Evolutionary conservation across 2,113 vertebrate species (phyloP).

Genomic region (Pelobates fuscus): DNA sequence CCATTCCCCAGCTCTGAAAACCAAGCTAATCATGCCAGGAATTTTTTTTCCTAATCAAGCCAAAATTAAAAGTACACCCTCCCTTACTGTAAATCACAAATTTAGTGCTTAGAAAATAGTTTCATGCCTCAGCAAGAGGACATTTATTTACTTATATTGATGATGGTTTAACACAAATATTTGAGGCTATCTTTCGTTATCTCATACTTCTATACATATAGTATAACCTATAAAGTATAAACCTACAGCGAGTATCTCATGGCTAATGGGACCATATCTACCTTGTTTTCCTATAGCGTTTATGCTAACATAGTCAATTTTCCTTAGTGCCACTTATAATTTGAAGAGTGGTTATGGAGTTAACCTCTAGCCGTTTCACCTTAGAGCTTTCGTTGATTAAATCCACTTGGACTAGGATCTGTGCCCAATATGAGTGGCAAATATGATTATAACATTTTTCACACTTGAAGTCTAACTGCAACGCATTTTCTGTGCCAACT

Average conservation of each 20-base stretch:
- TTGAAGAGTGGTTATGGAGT: conserved; percentile 23
- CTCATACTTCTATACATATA: background rate
- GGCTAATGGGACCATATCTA: background rate
- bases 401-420: conserved; percentile 34
- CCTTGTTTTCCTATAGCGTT: background rate
- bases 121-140: conserved; percentile 8
- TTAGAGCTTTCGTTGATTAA: conserved; percentile 28
- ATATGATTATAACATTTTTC: conserved; percentile 32
- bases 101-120: conserved; percentile 26
- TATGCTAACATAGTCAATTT: conserved; percentile 4
- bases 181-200: background rate
- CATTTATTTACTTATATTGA: no score
- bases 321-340: conserved; percentile 26
- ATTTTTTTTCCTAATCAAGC: conserved; percentile 46
- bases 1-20: conserved; percentile 33
- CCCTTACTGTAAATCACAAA: conserved; percentile 6
- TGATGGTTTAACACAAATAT: background rate
- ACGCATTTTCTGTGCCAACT: conserved; percentile 1
- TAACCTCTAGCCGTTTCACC: conserved; percentile 36
- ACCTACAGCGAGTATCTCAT: background rate
- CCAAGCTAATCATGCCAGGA: conserved; percentile 45
- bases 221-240: no score
- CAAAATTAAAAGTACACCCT: conserved; percentile 21
- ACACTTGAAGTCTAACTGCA: background rate
- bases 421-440: conserved; percentile 28